phyloP scores from a whole-genome alignment of 1,140 invertebrate species.

The Camponotus pennsylvanicus region DNA sequence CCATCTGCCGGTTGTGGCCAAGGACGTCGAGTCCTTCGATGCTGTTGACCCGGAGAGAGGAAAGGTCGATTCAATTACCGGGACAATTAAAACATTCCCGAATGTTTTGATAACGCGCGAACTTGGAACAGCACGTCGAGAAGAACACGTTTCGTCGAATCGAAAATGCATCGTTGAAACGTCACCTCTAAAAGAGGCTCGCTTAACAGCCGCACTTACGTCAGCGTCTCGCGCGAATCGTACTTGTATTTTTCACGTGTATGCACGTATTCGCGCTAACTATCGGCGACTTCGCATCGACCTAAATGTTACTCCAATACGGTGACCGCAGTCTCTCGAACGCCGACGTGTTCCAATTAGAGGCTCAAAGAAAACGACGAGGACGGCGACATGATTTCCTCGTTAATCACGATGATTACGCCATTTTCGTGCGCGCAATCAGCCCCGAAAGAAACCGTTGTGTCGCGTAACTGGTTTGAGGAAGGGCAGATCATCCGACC shows the following conservation, averaged over 20 bases:
- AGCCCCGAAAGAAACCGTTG: conserved; percentile 68
- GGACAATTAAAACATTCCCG: conserved; percentile 71
- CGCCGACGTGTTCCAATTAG: conserved; percentile 64
- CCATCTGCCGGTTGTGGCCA: conserved; percentile 79
- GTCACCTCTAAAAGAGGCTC: not conserved
- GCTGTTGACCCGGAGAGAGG: conserved; percentile 62
- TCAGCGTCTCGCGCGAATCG: not conserved
- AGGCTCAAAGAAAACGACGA: conserved; percentile 42
- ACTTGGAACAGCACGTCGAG: not conserved
- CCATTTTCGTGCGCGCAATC: conserved; percentile 71
- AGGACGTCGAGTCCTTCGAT: conserved; percentile 75
- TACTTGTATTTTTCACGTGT: not conserved
- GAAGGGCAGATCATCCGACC: conserved; percentile 53
- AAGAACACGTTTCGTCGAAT: not conserved
- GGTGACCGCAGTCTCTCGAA: conserved; percentile 54
- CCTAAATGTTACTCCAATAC: conserved; percentile 37
- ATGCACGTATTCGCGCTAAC: not conserved
- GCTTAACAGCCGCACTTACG: conserved; percentile 6
- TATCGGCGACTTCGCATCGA: conserved; percentile 12
- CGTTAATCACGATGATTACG: conserved; percentile 78
- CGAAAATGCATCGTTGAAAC: conserved; percentile 40
- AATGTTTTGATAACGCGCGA: conserved; percentile 63
- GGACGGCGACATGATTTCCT: conserved; percentile 65
- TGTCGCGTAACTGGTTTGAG: conserved; percentile 62
- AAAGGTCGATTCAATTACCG: conserved; percentile 72